Percentiles rank a stretch among this genome's conserved stretches.
phyloP scores from a whole-genome alignment of 2,113 vertebrate genomes.

The Rana temporaria region DNA sequence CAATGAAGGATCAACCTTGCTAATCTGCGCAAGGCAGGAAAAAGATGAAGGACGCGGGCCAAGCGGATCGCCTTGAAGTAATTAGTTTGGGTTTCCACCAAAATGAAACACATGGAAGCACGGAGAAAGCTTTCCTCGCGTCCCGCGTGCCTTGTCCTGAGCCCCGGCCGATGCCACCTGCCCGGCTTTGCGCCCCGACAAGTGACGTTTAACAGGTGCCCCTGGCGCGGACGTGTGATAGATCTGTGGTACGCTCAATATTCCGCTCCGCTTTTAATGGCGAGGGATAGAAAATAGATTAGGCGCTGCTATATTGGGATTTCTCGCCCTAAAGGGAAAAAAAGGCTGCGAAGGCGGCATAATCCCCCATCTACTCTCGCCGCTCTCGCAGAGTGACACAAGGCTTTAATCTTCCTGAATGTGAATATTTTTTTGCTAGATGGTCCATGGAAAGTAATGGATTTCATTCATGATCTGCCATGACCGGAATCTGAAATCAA shows the following conservation, averaged over 20 bases:
- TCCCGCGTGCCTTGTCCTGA: not conserved
- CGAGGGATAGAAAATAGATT: conserved; percentile 7
- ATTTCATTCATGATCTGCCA: conserved; percentile 32
- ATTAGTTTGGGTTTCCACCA: conserved; percentile 44
- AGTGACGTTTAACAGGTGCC: conserved; percentile 34
- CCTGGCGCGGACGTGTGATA: not conserved
- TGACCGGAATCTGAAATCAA: conserved; percentile 26
- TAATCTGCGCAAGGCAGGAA: conserved; percentile 43
- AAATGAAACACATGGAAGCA: conserved; percentile 52
- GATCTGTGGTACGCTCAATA: conserved; percentile 5
- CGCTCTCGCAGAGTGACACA: not conserved
- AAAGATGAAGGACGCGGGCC: conserved; percentile 31
- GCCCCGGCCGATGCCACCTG: conserved; percentile 31
- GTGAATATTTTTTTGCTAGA: conserved; percentile 35
- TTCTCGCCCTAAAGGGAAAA: conserved; percentile 16
- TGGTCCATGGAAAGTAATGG: conserved; percentile 27
- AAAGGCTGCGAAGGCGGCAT: conserved; percentile 16
- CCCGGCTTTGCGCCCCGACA: conserved; percentile 25
- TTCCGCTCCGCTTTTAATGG: not conserved
- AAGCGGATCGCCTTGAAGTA: conserved; percentile 28
- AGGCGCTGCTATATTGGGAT: not conserved
- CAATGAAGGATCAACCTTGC: conserved; percentile 16
- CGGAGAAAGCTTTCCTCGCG: not conserved
- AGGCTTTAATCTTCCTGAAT: conserved; percentile 38
- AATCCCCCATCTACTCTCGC: conserved; percentile 7